Evolutionary conservation across 2,113 vertebrate genomes (phyloP).

Genomic region (Dromaius novaehollandiae): DNA sequence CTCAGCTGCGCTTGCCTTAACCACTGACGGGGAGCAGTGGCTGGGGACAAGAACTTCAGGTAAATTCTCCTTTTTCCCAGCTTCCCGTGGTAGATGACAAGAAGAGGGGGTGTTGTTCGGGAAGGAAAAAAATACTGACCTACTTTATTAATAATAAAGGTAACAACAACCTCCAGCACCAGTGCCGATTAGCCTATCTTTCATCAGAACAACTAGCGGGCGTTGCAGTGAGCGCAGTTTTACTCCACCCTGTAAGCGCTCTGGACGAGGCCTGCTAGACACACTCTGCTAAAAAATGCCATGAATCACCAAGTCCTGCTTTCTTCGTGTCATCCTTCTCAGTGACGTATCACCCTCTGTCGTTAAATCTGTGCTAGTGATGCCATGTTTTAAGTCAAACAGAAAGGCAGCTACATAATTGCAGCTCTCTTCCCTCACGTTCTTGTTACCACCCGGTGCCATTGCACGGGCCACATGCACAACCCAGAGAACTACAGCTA

Average conservation of each 20-base stretch:
- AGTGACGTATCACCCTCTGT: not conserved
- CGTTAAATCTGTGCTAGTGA: not conserved
- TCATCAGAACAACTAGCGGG: not conserved
- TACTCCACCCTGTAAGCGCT: not conserved
- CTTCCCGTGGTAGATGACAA: not conserved
- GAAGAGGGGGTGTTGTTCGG: not conserved
- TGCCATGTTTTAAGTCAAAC: rapidly evolving
- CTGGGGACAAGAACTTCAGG: not conserved
- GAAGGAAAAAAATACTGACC: not conserved
- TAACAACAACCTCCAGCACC: not conserved
- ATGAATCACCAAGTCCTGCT: rapidly evolving
- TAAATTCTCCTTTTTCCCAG: not conserved
- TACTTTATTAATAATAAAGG: not conserved
- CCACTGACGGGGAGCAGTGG: not conserved
- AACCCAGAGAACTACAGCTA: not conserved
- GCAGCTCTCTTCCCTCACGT: not conserved
- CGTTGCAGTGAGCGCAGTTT: rapidly evolving
- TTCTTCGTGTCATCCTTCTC: not conserved
- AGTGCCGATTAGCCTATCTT: not conserved
- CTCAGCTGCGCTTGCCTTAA: not conserved
- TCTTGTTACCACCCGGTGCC: not conserved
- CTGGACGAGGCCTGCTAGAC: not conserved
- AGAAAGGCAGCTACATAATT: too few species aligned
- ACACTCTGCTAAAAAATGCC: not conserved
- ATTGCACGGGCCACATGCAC: not conserved